Evolutionary conservation across 2,888 invertebrate genomes (phyloP).

Genomic region (Lymantria dispar): DNA sequence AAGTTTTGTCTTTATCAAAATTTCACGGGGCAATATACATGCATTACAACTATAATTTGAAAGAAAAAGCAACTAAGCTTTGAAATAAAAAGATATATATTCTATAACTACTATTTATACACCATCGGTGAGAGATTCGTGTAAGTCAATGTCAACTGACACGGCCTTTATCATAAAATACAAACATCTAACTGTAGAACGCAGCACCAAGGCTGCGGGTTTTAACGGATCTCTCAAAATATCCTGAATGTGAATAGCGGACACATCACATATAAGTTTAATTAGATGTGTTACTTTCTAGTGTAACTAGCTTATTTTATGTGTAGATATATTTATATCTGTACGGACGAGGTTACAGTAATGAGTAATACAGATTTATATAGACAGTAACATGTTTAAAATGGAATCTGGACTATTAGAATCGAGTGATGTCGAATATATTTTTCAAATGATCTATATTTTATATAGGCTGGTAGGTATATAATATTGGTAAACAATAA

Average conservation of each 20-base stretch:
- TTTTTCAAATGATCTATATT: no score
- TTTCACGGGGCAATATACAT: background rate
- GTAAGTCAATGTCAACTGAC: slow-evolving; percentile 35
- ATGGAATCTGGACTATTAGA: no score
- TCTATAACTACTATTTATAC: background rate
- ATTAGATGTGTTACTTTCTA: background rate
- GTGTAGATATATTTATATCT: no score
- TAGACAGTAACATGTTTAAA: no score
- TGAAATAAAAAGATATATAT: no score
- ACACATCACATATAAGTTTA: slow-evolving; percentile 10
- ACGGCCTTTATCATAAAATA: slow-evolving; percentile 31
- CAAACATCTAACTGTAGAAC: slow-evolving; percentile 22
- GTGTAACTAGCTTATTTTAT: no score
- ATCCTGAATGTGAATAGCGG: slow-evolving; percentile 15
- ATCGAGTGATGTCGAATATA: no score
- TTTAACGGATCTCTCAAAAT: slow-evolving; percentile 26
- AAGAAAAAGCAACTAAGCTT: no score
- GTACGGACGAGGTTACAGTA: no score
- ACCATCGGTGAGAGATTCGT: slow-evolving; percentile 4
- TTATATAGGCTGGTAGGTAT: no score
- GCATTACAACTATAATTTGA: background rate
- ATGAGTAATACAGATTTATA: no score
- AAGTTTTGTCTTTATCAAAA: background rate
- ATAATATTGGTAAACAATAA: no score
- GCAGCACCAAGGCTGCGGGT: slow-evolving; percentile 27